Evolutionary conservation across 2,888 invertebrate genomes (phyloP).

Genomic region (Vesta saturnalis): DNA sequence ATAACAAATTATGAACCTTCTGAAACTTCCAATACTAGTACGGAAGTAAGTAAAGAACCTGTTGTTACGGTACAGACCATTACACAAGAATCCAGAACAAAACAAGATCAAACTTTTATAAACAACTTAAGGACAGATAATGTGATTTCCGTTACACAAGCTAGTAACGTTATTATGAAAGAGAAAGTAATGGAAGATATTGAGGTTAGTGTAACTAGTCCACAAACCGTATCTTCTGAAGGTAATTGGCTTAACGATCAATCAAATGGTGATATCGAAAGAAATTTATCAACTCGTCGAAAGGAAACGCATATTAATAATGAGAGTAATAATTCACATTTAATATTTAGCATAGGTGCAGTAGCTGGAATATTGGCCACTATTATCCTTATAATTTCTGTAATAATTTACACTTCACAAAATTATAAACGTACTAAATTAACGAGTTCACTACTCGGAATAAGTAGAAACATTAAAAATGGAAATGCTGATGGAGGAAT

Average conservation of each 20-base stretch:
- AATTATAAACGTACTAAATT: constrained; percentile 20
- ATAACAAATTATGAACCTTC: background rate
- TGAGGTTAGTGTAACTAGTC: constrained; percentile 37
- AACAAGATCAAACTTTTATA: constrained; percentile 49
- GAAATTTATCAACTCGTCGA: constrained; percentile 4
- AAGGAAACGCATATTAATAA: constrained; percentile 13
- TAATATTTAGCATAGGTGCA: constrained; percentile 29
- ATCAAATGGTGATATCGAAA: constrained; percentile 11
- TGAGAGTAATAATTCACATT: constrained; percentile 14
- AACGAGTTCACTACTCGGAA: constrained; percentile 7
- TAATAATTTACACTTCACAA: constrained; percentile 15
- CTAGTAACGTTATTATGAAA: constrained; percentile 44
- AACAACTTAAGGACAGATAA: constrained; percentile 30
- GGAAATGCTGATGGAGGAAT: constrained; percentile 9
- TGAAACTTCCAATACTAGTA: background rate
- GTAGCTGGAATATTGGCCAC: constrained; percentile 23
- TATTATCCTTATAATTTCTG: constrained; percentile 15
- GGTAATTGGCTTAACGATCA: constrained; percentile 32
- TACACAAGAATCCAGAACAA: constrained; percentile 62
- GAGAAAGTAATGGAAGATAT: constrained; percentile 39
- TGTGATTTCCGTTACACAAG: constrained; percentile 40
- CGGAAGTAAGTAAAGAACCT: constrained; percentile 51
- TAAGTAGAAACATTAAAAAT: constrained; percentile 9
- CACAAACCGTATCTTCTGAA: constrained; percentile 45
- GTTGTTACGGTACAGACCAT: constrained; percentile 42